A percentile compares a stretch with the other conserved stretches of the same genome.
These are phyloP conservation scores for Synanthedon vespiformis DNA, from an alignment of 2,888 invertebrate genomes.

Conservation along the genomic window DNA sequence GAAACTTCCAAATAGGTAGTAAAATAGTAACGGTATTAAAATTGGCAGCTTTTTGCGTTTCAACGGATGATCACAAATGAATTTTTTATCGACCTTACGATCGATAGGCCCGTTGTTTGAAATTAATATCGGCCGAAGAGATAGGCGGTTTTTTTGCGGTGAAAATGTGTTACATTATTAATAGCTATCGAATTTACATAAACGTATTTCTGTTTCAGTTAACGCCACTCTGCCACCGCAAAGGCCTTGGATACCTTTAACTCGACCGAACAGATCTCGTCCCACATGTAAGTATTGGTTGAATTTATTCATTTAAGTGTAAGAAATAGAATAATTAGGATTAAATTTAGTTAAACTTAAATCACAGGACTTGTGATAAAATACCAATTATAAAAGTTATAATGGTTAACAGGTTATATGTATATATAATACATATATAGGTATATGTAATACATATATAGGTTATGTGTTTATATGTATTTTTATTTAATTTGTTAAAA, in stretches of 20 bases:
- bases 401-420: too few species aligned
- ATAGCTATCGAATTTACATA: slow-evolving; percentile 1
- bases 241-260: slow-evolving; percentile 94
- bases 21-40: slow-evolving; percentile 17
- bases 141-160: slow-evolving; percentile 1
- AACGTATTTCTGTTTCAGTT: slow-evolving; percentile 76
- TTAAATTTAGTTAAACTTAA: too few species aligned
- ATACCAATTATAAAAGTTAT: too few species aligned
- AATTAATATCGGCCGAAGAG: slow-evolving; percentile 4
- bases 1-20: slow-evolving; percentile 2
- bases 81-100: slow-evolving; percentile 14
- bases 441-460: too few species aligned
- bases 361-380: too few species aligned
- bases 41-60: slow-evolving; percentile 16
- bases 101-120: slow-evolving; percentile 12
- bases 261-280: slow-evolving; percentile 87
- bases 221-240: slow-evolving; percentile 91
- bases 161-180: not conserved
- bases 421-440: too few species aligned
- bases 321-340: too few species aligned
- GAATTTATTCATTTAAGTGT: too few species aligned
- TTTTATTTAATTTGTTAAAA: too few species aligned
- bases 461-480: too few species aligned
- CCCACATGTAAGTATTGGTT: slow-evolving; percentile 84
- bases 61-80: slow-evolving; percentile 15